These are phyloP conservation scores for Desoria tigrina DNA, from an alignment of 2,888 invertebrate species.

Conservation along the genomic window DNA sequence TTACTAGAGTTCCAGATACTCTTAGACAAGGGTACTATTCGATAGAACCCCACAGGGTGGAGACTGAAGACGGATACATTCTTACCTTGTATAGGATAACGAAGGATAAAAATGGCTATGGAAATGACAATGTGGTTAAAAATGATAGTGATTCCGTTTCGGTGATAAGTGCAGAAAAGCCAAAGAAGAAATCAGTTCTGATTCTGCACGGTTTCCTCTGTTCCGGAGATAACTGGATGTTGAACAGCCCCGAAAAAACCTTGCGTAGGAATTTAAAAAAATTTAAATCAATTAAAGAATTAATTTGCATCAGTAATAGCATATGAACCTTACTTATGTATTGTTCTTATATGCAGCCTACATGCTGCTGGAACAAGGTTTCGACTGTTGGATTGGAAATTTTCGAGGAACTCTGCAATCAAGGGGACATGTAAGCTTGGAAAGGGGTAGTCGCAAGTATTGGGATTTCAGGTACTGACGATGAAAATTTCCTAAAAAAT, in stretches of 20 bases:
- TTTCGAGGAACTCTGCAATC: neutral
- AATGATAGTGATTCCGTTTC: no score
- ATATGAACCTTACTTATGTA: no score
- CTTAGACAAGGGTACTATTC: no score
- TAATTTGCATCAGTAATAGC: no score
- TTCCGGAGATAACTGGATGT: neutral
- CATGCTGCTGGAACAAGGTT: conserved; percentile 6
- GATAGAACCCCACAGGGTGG: neutral
- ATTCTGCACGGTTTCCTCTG: conserved; percentile 2
- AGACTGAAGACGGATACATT: neutral
- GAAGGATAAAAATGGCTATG: neutral
- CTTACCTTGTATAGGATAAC: neutral
- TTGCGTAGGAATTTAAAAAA: no score
- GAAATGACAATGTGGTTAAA: neutral
- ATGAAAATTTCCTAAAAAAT: no score
- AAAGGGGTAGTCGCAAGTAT: neutral
- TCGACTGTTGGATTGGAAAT: neutral
- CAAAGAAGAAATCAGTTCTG: neutral
- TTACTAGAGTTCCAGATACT: no score
- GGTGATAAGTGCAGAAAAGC: no score
- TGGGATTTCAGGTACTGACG: conserved; percentile 6
- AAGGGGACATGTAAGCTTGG: neutral
- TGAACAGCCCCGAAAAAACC: conserved; percentile 3
- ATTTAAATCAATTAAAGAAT: no score
- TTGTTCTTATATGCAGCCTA: neutral